These are phyloP conservation scores for Mormyrus proboscirostris DNA, from an alignment of 2,797 vertebrate species.

Conservation along the genomic window DNA sequence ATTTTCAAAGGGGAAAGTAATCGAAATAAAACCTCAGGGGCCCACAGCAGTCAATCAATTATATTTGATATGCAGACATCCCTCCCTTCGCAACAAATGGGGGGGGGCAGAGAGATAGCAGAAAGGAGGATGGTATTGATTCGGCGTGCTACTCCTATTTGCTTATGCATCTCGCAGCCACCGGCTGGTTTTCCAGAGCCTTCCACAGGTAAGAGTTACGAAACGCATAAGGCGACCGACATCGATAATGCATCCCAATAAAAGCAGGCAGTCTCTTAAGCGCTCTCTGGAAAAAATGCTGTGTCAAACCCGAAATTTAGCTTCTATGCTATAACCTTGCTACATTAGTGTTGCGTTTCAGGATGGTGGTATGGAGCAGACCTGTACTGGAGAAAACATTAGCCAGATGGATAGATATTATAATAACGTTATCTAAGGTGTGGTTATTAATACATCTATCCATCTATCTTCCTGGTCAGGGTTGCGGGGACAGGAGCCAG, in stretches of 20 bases:
- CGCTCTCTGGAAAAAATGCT: background rate
- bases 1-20: background rate
- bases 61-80: background rate
- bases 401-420: background rate
- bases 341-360: background rate
- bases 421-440: background rate
- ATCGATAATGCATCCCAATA: constrained; percentile 28
- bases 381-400: background rate
- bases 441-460: background rate
- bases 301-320: background rate
- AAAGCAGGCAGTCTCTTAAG: background rate
- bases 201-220: background rate
- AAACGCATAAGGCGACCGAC: constrained; percentile 23
- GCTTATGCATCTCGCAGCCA: constrained; percentile 4
- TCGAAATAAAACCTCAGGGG: background rate
- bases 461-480: background rate
- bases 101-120: constrained; percentile 4
- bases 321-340: background rate
- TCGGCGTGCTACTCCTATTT: constrained; percentile 19
- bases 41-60: background rate
- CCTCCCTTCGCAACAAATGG: constrained; percentile 31
- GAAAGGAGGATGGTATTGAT: constrained; percentile 40
- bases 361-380: background rate
- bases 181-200: background rate
- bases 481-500: background rate